These are phyloP conservation scores for Notolabrus celidotus DNA, from an alignment of 2,797 vertebrate species.

Conservation along the genomic window DNA sequence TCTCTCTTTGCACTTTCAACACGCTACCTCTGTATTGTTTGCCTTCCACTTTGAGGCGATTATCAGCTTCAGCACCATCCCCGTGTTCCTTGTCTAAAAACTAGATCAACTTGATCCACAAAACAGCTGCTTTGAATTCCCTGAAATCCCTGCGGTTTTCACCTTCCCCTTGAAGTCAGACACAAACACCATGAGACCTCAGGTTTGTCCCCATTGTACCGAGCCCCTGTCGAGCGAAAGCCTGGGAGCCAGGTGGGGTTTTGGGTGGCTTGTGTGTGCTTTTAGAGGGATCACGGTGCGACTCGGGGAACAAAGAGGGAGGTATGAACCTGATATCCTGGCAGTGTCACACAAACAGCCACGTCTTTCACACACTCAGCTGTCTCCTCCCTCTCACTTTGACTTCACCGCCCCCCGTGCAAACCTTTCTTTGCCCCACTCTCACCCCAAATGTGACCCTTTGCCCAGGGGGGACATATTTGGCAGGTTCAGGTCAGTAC, in stretches of 20 bases:
- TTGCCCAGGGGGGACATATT: slow-evolving; percentile 58
- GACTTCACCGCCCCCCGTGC: slow-evolving; percentile 45
- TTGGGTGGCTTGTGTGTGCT: slow-evolving; percentile 75
- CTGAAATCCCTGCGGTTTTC: slow-evolving; percentile 64
- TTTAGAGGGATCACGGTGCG: slow-evolving; percentile 63
- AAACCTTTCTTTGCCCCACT: slow-evolving; percentile 33
- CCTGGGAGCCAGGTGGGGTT: slow-evolving; percentile 71
- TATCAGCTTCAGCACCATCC: slow-evolving; percentile 11
- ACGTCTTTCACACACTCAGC: slow-evolving; percentile 64
- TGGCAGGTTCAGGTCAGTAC: slow-evolving; percentile 53
- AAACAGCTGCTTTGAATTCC: slow-evolving; percentile 73
- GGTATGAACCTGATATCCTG: slow-evolving; percentile 80
- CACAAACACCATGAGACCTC: slow-evolving; percentile 57
- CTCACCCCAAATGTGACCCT: slow-evolving; percentile 48
- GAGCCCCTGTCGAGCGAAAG: slow-evolving; percentile 50
- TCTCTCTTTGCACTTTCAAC: background rate
- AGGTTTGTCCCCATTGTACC: slow-evolving; percentile 68
- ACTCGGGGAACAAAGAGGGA: slow-evolving; percentile 77
- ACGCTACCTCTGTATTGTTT: slow-evolving; percentile 12
- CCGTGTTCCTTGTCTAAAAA: slow-evolving; percentile 16
- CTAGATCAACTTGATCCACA: slow-evolving; percentile 54
- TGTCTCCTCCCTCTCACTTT: slow-evolving; percentile 56
- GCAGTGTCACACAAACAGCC: slow-evolving; percentile 72
- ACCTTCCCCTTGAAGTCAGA: slow-evolving; percentile 63
- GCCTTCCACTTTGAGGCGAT: slow-evolving; percentile 25